Evolutionary conservation across 1,140 invertebrate species (phyloP), one percentile per base, ranked within the genome.

Genomic region (Amyelois transitella): DNA sequence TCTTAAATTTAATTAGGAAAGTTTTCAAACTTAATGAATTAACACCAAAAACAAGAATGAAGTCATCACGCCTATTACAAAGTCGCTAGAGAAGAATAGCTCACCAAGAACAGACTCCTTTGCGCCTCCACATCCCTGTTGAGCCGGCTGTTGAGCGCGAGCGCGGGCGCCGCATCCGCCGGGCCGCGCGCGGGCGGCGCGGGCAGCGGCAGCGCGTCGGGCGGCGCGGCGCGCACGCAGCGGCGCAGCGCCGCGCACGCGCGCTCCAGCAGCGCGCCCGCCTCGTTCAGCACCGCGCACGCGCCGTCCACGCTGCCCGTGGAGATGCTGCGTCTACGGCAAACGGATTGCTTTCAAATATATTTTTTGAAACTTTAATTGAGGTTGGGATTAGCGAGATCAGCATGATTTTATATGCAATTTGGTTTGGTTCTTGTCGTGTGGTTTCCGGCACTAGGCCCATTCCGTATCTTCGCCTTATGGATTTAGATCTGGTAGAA

Each of bases 201-300:
- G 10, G 96, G 89, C 78, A 96, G 95, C 53, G 96, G 89, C n/a
- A 94, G 94, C 19, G 93, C 94, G 6, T 95, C 96, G 88, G 97
- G 98, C 17, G 96, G 96, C 72, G 93, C 92, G 53, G 93, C 92
- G 52, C 94, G 91, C 18, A 99, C 86, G 44, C 93, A 91, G 18
- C 90, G 90, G 52, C 94, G 92, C 18, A 99, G 90, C 22, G 95
- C 92, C 14, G 93, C 92, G 77, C 96, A 97, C 65, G 96, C 94
- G 51, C 94, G 93, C 89, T 99, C 98, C 21, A 99, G 88, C 45
- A 96, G 91, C 1, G 94, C 92, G 69, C 94, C 94, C 0, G 95
- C 95, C 88, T 98, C 97, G 86, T 99, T 99, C 2, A 99, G 93
- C 68, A 99, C 96, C 22, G 97, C 97, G 90, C 98, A 99, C 44